A percentile compares a stretch with the other conserved stretches of the same genome.
These are phyloP conservation scores for Scolopax bukidnonensis DNA, from an alignment of 2,797 vertebrate species.

Conservation along the genomic window DNA sequence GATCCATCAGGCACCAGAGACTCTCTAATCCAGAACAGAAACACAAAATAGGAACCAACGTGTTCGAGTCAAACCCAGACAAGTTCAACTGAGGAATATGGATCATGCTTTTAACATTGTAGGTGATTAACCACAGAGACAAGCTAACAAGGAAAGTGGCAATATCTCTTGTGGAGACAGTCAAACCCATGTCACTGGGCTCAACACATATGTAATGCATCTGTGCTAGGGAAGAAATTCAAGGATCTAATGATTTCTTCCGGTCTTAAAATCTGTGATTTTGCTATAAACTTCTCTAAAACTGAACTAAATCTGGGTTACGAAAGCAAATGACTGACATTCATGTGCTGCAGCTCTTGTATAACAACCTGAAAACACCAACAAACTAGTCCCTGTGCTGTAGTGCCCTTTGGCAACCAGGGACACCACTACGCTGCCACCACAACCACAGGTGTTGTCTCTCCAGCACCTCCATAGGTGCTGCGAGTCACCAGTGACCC, in stretches of 20 bases:
- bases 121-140: constrained; percentile 20
- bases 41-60: background rate
- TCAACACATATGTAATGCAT: background rate
- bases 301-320: background rate
- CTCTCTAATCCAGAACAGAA: constrained; percentile 40
- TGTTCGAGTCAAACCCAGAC: background rate
- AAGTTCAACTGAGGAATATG: constrained; percentile 8
- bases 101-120: background rate
- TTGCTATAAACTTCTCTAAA: background rate
- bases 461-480: background rate
- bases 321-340: background rate
- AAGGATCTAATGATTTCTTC: background rate
- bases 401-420: background rate
- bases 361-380: background rate
- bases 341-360: background rate
- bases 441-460: background rate
- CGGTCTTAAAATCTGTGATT: background rate
- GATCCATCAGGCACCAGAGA: background rate
- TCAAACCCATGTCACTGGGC: background rate
- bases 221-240: background rate
- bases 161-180: background rate
- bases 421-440: background rate
- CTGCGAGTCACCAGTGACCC: background rate
- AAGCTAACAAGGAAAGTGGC: background rate
- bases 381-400: background rate